Base-by-base conservation (phyloP, 2,113 vertebrate genomes). In the Microcebus griseorufus region DNA sequence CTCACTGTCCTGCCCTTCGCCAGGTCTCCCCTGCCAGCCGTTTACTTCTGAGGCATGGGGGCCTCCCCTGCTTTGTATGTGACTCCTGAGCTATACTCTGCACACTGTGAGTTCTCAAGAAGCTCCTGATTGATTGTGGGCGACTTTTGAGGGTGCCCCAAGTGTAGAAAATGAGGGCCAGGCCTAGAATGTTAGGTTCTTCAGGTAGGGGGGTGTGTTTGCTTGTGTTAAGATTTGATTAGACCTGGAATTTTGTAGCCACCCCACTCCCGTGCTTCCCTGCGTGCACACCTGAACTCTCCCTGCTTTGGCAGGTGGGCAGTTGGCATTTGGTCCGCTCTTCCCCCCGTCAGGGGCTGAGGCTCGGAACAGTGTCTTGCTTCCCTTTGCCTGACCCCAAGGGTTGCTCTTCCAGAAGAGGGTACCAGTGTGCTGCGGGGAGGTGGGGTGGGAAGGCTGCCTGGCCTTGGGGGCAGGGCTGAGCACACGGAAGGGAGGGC, bases 1-100 rank as follows among this genome's bases (percentile, higher is more conserved):
- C n/a, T 51, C 9, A 0, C 34, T 27, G 2, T 45, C 12, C n/a
- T 17, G 62, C 37, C 37, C 42, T 51, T 73, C 34, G 0, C 1
- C 53, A 34, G 13, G 37, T 39, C 53, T 32, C 45, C 3, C 51
- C 27, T 5, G 9, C 39, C 13, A 7, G 64, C 48, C 20, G 18
- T 75, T 34, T 60, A 25, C 69, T 72, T 37, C 64, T 22, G 70
- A 37, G 8, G n/a, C 13, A 17, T 13, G 2, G 29, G 8, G 48
- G 20, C 91, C 53, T 34, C 34, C 25, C 75, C 45, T 70, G 1
- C 5, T 55, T 73, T 42, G 17, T 60, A 13, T 42, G 23, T 69
- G 75, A 25, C 39, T 69, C 62, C 16, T 7, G 45, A 72, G 13
- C 18, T 85, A 10, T 53, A 27, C 37, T 51, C 51, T 29, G 72